These are phyloP conservation scores for Ischnus inquisitorius DNA, from an alignment of 2,888 invertebrate genomes.

Conservation along the genomic window DNA sequence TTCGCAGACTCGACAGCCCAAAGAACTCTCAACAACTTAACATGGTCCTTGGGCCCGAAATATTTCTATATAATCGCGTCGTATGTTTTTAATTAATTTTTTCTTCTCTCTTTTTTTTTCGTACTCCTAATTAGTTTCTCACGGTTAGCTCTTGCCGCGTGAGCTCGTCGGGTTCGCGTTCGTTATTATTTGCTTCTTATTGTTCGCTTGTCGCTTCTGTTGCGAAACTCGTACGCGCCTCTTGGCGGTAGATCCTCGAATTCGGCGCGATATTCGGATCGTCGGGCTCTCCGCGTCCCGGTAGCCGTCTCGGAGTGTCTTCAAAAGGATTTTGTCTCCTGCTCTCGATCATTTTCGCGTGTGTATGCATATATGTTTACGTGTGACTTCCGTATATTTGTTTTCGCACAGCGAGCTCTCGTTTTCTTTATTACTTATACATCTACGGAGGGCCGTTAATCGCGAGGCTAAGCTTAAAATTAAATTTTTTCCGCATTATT, in stretches of 20 bases:
- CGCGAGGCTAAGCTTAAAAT: constrained; percentile 63
- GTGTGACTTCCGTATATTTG: constrained; percentile 42
- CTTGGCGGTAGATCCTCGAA: neutral
- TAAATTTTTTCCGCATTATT: constrained; percentile 28
- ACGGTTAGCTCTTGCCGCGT: constrained; percentile 34
- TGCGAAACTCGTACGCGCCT: neutral
- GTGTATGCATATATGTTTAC: constrained; percentile 33
- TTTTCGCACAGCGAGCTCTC: constrained; percentile 50
- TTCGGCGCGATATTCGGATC: constrained; percentile 23
- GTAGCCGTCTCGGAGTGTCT: constrained; percentile 15
- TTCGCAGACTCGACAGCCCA: constrained; percentile 77
- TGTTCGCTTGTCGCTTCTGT: constrained; percentile 8
- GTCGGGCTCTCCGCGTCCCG: constrained; percentile 72
- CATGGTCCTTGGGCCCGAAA: constrained; percentile 80
- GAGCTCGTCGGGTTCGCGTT: constrained; percentile 27
- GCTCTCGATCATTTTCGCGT: neutral
- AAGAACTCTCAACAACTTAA: constrained; percentile 84
- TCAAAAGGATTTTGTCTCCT: neutral
- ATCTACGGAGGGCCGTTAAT: constrained; percentile 67
- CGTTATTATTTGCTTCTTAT: neutral
- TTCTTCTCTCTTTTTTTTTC: constrained; percentile 16
- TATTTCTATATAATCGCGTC: constrained; percentile 65
- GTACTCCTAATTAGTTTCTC: constrained; percentile 45
- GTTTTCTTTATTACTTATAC: constrained; percentile 29
- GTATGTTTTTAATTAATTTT: constrained; percentile 25